These are phyloP conservation scores for Steinernema carpocapsae DNA, from an alignment of 2,888 invertebrate genomes.

Conservation along the genomic window DNA sequence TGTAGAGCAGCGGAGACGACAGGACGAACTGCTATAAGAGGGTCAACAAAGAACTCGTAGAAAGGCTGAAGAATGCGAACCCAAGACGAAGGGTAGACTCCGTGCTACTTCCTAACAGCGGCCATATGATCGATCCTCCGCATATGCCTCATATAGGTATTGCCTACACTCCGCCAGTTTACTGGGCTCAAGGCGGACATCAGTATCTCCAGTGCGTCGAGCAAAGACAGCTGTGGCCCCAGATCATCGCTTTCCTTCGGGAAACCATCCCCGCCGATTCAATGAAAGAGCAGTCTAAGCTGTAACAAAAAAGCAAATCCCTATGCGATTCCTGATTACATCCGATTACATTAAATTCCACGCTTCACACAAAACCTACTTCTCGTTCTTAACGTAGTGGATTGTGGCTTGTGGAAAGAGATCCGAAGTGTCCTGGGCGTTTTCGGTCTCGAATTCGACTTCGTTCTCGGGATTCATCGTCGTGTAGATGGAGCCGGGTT, in stretches of 20 bases:
- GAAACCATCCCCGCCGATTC: background rate
- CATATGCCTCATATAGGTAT: constrained; percentile 11
- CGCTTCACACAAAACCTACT: background rate
- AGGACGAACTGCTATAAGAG: constrained; percentile 14
- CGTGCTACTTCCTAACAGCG: background rate
- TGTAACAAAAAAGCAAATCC: background rate
- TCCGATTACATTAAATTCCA: background rate
- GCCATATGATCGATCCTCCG: constrained; percentile 11
- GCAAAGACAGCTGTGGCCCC: constrained; percentile 6
- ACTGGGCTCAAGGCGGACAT: constrained; percentile 25
- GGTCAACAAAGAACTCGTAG: constrained; percentile 13
- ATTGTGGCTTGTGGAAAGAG: background rate
- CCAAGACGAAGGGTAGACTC: background rate
- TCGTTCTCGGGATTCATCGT: background rate
- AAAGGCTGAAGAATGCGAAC: background rate
- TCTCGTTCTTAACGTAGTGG: background rate
- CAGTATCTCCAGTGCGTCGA: constrained; percentile 27
- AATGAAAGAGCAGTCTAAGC: background rate
- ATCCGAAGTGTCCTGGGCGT: constrained; percentile 14
- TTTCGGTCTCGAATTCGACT: too few relatives aligned
- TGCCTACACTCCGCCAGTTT: constrained; percentile 3
- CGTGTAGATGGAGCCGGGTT: background rate
- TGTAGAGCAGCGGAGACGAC: background rate
- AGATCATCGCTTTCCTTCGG: constrained; percentile 11
- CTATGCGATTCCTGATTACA: too few relatives aligned